Conservation (phyloP, 1,140 invertebrate genomes). For the Caenorhabditis tropicalis region DNA sequence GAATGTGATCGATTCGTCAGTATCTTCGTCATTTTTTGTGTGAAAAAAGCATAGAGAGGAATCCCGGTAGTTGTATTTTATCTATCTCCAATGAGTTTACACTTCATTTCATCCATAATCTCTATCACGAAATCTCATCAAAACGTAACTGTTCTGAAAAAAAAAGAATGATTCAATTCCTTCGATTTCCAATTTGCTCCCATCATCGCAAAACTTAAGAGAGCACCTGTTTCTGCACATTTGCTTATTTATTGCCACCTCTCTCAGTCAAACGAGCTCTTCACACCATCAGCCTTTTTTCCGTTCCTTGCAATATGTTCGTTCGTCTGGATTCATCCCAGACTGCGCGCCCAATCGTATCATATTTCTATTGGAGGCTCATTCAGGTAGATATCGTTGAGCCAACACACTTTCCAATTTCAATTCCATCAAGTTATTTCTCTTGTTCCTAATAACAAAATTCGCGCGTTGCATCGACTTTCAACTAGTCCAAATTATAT, state of each 20-base stretch:
- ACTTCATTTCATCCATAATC: background rate
- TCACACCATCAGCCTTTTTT: constrained; percentile 39
- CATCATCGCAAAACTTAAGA: constrained; percentile 39
- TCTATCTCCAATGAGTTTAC: no score
- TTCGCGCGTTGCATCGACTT: no score
- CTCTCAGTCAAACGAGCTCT: constrained; percentile 41
- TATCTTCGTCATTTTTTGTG: constrained; percentile 15
- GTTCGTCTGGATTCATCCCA: background rate
- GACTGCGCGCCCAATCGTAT: background rate
- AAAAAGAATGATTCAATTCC: background rate
- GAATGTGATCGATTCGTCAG: constrained; percentile 23
- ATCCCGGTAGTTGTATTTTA: background rate
- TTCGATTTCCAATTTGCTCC: constrained; percentile 25
- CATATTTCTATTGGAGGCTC: background rate
- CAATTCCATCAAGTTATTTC: no score
- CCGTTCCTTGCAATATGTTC: constrained; percentile 18
- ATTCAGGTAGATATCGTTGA: no score
- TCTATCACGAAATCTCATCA: background rate
- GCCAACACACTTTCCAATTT: no score
- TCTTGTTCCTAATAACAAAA: no score
- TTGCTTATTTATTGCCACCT: constrained; percentile 43
- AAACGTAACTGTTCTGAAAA: background rate
- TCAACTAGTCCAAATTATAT: no score
- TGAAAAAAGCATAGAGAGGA: background rate
- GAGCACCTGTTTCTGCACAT: constrained; percentile 39